Evolutionary conservation across 1,140 invertebrate genomes (phyloP).

Genomic region (Lerema accius): DNA sequence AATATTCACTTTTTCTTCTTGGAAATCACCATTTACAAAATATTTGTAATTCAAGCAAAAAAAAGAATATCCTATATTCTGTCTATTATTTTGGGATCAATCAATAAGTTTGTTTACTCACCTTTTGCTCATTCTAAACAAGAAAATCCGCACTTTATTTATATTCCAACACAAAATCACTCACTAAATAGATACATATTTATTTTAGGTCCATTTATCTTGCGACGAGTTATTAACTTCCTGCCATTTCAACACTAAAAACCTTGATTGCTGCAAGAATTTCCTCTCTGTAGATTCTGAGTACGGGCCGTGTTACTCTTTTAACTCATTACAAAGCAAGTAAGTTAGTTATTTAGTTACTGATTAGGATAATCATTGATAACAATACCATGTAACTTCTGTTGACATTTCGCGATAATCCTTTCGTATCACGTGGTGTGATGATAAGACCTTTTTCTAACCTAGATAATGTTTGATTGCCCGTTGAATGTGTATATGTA

Average conservation of each 20-base stretch:
- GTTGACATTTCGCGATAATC: slow-evolving; percentile 35
- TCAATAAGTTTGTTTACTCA: too few species aligned
- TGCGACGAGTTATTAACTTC: slow-evolving; percentile 74
- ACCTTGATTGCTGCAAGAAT: slow-evolving; percentile 82
- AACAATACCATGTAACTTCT: background rate
- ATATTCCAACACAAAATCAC: slow-evolving; percentile 4
- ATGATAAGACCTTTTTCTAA: slow-evolving; percentile 34
- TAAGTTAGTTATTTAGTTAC: slow-evolving; percentile 37
- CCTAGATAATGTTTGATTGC: background rate
- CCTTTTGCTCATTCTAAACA: too few species aligned
- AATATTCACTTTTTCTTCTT: too few species aligned
- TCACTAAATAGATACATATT: background rate
- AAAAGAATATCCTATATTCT: too few species aligned
- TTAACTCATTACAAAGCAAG: slow-evolving; percentile 83
- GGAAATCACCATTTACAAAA: too few species aligned
- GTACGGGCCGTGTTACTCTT: slow-evolving; percentile 81
- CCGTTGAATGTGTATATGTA: too few species aligned
- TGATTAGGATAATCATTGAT: background rate
- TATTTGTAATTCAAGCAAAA: too few species aligned
- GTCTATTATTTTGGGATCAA: too few species aligned
- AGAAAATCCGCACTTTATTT: too few species aligned
- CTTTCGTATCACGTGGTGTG: slow-evolving; percentile 35
- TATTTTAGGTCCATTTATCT: slow-evolving; percentile 74
- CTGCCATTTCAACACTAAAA: slow-evolving; percentile 78
- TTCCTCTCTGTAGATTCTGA: slow-evolving; percentile 83